Evolutionary conservation across 2,797 vertebrate genomes (phyloP), one percentile per base, ranked within the genome.

Genomic region (Oreochromis grahami): DNA sequence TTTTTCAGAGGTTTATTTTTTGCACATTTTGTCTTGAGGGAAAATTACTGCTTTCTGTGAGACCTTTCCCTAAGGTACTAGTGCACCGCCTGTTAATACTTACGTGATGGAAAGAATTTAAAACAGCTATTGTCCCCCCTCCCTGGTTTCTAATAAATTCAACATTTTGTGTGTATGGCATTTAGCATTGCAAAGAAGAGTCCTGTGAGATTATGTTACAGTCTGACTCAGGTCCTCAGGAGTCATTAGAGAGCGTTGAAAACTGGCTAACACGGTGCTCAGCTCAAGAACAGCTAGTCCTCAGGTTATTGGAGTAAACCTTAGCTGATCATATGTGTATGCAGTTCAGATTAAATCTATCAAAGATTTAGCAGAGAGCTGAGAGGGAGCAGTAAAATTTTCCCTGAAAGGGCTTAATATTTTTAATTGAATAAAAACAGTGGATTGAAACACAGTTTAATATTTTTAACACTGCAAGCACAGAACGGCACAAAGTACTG

Each of bases 181-280:
- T 63, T 76, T 79, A 58, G 43, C 58, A 12, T 78, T 14, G 55
- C 56, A 77, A 78, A 3, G 38, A 50, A 68, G 51, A 52, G 58
- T 65, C 80, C 55, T 76, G 51, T 84, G 63, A 79, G 38, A 81
- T 88, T 63, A 55, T 70, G 43, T 82, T 81, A 76, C 56, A 81
- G 10, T 21, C 50, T 48, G 34, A 68, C 19, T 74, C 21, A 36
- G 19, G 76, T 83, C 34, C 56, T 78, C 43, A 82, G 12, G 38
- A 29, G 48, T 77, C 36, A 29, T 76, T 43, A 14, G 19, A 80
- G 77, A 77, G 79, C 41, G 41, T 19, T 52, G 11, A 51, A 63
- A 78, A 21, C 72, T 84, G 48, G 85, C 86, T 87, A 86, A 89
- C 63, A 24, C 45, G 4, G 29, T 77, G 21, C 53, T 86, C 74